phyloP scores from a whole-genome alignment of 1,140 invertebrate genomes.

The Druon quercuslanigerum region DNA sequence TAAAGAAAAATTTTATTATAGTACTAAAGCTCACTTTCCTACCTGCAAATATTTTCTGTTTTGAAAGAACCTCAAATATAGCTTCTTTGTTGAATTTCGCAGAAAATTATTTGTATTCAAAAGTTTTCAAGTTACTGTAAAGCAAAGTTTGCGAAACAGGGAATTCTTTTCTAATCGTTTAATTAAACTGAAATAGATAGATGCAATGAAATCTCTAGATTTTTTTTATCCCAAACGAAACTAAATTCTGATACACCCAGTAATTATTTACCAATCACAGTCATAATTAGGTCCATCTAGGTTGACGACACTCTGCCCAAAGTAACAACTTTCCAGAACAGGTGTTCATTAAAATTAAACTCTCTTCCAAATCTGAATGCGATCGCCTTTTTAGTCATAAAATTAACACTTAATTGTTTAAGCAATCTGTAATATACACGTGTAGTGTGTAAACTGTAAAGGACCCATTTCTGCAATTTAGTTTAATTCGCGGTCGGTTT shows the following conservation, averaged over 20 bases:
- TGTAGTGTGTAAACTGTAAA: background rate
- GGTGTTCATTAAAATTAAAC: background rate
- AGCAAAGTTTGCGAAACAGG: too few relatives aligned
- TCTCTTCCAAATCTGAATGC: conserved; percentile 3
- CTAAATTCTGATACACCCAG: too few relatives aligned
- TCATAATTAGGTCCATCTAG: background rate
- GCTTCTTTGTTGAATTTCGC: too few relatives aligned
- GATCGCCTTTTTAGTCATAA: background rate
- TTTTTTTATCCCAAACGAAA: too few relatives aligned
- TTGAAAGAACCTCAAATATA: too few relatives aligned
- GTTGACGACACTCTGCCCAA: background rate
- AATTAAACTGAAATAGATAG: too few relatives aligned
- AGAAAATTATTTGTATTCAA: too few relatives aligned
- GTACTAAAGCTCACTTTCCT: background rate
- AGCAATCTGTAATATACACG: background rate
- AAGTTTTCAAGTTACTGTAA: too few relatives aligned
- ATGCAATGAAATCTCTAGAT: too few relatives aligned
- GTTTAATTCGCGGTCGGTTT: conserved; percentile 7
- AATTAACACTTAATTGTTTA: background rate
- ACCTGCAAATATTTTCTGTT: background rate
- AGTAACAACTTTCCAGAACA: background rate
- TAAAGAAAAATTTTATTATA: background rate
- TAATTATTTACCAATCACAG: background rate
- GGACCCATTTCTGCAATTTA: conserved; percentile 25
- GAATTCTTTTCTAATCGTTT: too few relatives aligned